A percentile compares a stretch with the other conserved stretches of the same genome.
phyloP scores from a whole-genome alignment of 1,140 invertebrate species.

The Lerema accius region DNA sequence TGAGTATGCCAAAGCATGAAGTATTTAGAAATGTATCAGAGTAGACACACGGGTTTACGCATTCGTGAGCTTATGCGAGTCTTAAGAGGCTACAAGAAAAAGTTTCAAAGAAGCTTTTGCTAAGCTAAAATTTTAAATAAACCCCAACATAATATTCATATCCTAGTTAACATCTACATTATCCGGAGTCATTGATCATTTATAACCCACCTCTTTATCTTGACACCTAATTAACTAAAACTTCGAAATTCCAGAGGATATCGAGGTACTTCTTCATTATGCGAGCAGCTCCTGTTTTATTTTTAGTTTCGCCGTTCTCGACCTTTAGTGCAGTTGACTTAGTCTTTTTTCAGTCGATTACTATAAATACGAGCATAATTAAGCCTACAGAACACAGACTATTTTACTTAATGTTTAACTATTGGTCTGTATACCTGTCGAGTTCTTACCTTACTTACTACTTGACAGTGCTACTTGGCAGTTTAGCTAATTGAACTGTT shows the following conservation, averaged over 20 bases:
- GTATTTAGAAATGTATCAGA: slow-evolving; percentile 3
- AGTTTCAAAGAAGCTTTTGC: not conserved
- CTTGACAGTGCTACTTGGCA: no score
- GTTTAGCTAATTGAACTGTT: no score
- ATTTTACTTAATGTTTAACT: not conserved
- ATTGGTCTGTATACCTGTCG: no score
- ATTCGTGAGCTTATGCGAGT: not conserved
- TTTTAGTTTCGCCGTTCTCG: slow-evolving; percentile 25
- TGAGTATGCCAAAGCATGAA: slow-evolving; percentile 11
- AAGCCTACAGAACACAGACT: not conserved
- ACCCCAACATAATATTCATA: not conserved
- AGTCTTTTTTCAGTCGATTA: slow-evolving; percentile 18
- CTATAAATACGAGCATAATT: slow-evolving; percentile 16
- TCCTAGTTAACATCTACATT: slow-evolving; percentile 13
- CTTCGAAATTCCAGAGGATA: slow-evolving; percentile 24
- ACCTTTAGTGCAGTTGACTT: slow-evolving; percentile 19
- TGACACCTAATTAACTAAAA: slow-evolving; percentile 32
- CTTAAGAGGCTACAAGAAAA: not conserved
- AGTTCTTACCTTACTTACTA: no score
- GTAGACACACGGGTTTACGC: not conserved
- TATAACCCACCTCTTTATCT: slow-evolving; percentile 26
- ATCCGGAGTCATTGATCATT: slow-evolving; percentile 1
- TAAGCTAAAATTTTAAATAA: not conserved
- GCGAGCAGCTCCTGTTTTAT: slow-evolving; percentile 28
- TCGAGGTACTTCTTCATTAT: slow-evolving; percentile 26